phyloP scores from a whole-genome alignment of 2,113 vertebrate genomes.

The Chloroceryle aenea region DNA sequence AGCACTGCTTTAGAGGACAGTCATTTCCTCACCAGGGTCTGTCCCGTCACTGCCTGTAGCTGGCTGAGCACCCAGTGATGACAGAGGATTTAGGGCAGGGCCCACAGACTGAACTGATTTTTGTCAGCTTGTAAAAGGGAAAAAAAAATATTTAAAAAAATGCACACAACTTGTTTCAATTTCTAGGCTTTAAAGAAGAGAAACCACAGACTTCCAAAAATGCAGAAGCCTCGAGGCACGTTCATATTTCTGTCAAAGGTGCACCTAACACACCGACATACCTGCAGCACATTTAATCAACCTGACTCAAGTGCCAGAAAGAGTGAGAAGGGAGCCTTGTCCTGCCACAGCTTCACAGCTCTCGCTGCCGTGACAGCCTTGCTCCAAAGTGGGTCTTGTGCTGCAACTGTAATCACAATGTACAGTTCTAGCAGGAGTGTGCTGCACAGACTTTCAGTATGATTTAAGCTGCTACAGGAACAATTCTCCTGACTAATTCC shows the following conservation, averaged over 20 bases:
- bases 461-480: not conserved
- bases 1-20: not conserved
- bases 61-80: not conserved
- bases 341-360: not conserved
- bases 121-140: not conserved
- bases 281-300: not conserved
- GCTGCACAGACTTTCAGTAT: not conserved
- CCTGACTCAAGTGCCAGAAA: not conserved
- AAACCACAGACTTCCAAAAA: not conserved
- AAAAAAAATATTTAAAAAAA: not conserved
- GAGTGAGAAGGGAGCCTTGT: not conserved
- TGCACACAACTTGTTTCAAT: not conserved
- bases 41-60: fast-evolving
- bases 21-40: not conserved
- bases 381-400: not conserved
- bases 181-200: not conserved
- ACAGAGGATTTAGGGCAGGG: not conserved
- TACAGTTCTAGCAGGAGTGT: not conserved
- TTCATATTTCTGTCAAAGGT: conserved; percentile 19
- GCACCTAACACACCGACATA: not conserved
- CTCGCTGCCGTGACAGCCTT: not conserved
- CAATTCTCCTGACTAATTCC: not conserved
- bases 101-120: not conserved
- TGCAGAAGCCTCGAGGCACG: not conserved
- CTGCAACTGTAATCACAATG: not conserved